Percentiles rank a stretch among this genome's conserved stretches.
phyloP scores from a whole-genome alignment of 2,797 vertebrate species.

The Sebastes melanostomus region DNA sequence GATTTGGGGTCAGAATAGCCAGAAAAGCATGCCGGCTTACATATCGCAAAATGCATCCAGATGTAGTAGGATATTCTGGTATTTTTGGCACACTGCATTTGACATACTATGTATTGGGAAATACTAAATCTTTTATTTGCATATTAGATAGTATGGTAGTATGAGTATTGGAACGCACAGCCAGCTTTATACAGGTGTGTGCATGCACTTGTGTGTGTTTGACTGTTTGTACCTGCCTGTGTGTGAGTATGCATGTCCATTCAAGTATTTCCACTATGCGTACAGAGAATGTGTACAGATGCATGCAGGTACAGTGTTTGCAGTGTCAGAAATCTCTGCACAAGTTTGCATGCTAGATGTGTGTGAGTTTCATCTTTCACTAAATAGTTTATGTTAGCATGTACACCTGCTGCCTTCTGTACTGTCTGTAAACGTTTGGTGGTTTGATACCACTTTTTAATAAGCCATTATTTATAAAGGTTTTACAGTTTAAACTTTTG shows the following conservation, averaged over 20 bases:
- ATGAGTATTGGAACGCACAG: no score
- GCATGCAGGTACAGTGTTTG: neutral
- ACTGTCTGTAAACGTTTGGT: neutral
- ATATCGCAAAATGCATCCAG: no score
- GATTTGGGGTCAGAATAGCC: no score
- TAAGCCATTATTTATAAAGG: neutral
- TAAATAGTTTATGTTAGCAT: neutral
- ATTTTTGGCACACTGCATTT: no score
- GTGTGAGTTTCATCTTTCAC: neutral
- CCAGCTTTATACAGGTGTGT: neutral
- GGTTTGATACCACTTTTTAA: neutral
- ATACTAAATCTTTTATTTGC: no score
- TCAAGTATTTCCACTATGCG: neutral
- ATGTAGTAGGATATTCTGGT: no score
- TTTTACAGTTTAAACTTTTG: no score
- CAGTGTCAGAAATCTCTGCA: neutral
- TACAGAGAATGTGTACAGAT: neutral
- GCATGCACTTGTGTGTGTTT: neutral
- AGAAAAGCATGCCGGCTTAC: no score
- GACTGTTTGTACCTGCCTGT: neutral
- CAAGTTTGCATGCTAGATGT: neutral
- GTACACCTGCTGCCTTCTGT: neutral
- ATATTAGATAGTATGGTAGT: no score
- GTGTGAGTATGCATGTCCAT: neutral
- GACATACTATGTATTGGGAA: no score